phyloP scores from a whole-genome alignment of 2,888 invertebrate genomes.

The Meloe dianella region DNA sequence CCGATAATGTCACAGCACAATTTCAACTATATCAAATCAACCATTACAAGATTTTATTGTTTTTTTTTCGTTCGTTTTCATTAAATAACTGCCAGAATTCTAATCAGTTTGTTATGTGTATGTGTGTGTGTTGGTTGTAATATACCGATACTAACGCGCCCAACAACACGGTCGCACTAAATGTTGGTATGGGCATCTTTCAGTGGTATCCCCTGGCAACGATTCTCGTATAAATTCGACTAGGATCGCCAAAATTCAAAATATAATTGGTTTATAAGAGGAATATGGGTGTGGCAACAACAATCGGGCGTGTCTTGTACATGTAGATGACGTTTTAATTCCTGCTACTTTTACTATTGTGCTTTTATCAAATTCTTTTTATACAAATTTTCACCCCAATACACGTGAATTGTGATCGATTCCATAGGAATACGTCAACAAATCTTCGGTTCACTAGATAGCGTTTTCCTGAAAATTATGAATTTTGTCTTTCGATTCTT shows the following conservation, averaged over 20 bases:
- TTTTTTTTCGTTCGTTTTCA: neutral
- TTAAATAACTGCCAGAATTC: neutral
- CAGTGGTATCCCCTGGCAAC: conserved; percentile 60
- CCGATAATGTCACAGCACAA: conserved; percentile 18
- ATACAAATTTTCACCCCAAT: neutral
- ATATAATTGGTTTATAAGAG: conserved; percentile 46
- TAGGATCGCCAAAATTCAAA: conserved; percentile 37
- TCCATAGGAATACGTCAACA: neutral
- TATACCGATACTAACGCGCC: conserved; percentile 52
- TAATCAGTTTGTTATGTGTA: neutral
- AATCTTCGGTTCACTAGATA: neutral
- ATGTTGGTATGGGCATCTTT: conserved; percentile 55
- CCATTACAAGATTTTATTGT: conserved; percentile 20
- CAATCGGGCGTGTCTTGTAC: conserved; percentile 40
- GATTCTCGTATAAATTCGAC: conserved; percentile 50
- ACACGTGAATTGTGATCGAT: neutral
- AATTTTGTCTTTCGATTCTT: neutral
- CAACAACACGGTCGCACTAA: conserved; percentile 59
- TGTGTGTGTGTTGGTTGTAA: conserved; percentile 1
- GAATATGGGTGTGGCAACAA: neutral
- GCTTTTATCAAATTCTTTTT: conserved; percentile 8
- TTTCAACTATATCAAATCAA: conserved; percentile 6
- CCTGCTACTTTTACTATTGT: conserved; percentile 27
- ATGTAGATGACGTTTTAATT: conserved; percentile 51
- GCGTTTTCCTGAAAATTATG: neutral